A percentile compares a stretch with the other conserved stretches of the same genome.
These are phyloP conservation scores for Junonia oenone DNA, from an alignment of 2,888 invertebrate genomes.

Conservation along the genomic window DNA sequence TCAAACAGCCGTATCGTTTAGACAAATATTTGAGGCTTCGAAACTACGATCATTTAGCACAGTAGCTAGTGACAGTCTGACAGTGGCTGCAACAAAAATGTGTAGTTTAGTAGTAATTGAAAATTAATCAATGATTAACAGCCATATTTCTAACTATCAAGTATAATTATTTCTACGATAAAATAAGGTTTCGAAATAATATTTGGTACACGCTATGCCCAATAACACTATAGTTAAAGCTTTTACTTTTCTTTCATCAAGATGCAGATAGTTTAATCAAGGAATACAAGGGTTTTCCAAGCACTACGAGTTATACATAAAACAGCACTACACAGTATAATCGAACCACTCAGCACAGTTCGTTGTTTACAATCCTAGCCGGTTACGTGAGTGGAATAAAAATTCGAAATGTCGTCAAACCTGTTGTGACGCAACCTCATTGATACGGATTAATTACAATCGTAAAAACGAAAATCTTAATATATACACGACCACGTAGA, in stretches of 20 bases:
- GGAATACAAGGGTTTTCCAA: neutral
- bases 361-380: slow-evolving; percentile 8
- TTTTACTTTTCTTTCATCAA: too few relatives aligned
- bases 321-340: neutral
- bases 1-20: neutral
- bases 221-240: too few relatives aligned
- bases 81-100: too few relatives aligned
- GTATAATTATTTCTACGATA: too few relatives aligned
- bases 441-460: slow-evolving; percentile 48
- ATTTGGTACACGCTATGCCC: too few relatives aligned
- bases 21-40: neutral
- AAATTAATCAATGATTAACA: too few relatives aligned
- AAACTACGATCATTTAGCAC: neutral
- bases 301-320: neutral
- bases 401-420: slow-evolving; percentile 8
- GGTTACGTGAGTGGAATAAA: slow-evolving; percentile 9
- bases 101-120: too few relatives aligned
- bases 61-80: too few relatives aligned
- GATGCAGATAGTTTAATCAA: neutral
- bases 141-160: too few relatives aligned
- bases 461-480: slow-evolving; percentile 47
- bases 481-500: slow-evolving; percentile 43
- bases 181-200: too few relatives aligned
- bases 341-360: neutral
- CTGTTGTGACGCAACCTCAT: slow-evolving; percentile 3